phyloP scores from a whole-genome alignment of 1,140 invertebrate species.

The Aporrectodea caliginosa region DNA sequence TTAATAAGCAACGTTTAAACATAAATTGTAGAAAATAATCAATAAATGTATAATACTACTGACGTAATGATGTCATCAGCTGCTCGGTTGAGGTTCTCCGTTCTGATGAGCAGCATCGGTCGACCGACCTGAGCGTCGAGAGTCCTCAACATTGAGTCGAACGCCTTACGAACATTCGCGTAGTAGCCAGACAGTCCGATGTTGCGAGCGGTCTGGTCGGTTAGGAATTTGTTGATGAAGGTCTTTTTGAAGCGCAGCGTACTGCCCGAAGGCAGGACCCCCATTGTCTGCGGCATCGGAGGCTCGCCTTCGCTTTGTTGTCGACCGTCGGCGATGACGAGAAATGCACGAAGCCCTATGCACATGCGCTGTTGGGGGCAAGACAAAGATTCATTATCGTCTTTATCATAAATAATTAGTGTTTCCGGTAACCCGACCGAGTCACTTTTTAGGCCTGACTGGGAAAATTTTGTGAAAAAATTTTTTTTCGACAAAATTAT shows the following conservation, averaged over 20 bases:
- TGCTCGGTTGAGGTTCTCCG: conserved; percentile 92
- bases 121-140: conserved; percentile 94
- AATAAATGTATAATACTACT: conserved; percentile 32
- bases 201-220: conserved; percentile 24
- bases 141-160: conserved; percentile 91
- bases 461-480: no score
- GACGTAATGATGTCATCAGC: conserved; percentile 88
- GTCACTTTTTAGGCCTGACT: no score
- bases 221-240: conserved; percentile 47
- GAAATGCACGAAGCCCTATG: conserved; percentile 87
- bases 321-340: conserved; percentile 95
- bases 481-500: no score
- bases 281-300: conserved; percentile 92
- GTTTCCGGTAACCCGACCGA: no score
- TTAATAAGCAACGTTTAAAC: no score
- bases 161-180: conserved; percentile 86
- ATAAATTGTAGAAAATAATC: background rate
- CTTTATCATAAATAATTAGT: no score
- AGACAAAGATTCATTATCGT: no score
- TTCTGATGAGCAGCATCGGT: conserved; percentile 90
- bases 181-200: conserved; percentile 70
- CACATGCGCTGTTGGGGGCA: conserved; percentile 90
- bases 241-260: conserved; percentile 91
- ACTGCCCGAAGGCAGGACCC: conserved; percentile 88
- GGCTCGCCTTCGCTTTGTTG: conserved; percentile 98